Percentiles rank a stretch among this genome's conserved stretches.
phyloP scores from a whole-genome alignment of 2,888 invertebrate species.

The Eurois occulta region DNA sequence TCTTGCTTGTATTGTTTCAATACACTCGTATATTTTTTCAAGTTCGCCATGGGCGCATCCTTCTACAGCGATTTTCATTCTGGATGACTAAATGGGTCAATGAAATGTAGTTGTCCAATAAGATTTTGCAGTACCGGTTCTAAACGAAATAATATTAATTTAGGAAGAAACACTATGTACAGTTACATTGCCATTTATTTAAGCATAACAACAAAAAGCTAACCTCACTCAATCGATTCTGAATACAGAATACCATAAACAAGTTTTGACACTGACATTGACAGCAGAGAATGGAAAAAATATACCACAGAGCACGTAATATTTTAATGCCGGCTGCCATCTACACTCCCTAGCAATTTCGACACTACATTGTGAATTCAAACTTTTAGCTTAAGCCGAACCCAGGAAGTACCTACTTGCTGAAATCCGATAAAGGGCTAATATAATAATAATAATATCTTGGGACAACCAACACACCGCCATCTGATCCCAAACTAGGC shows the following conservation, averaged over 20 bases:
- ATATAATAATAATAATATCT: too few species aligned
- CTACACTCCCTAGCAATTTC: not conserved
- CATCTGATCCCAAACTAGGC: too few species aligned
- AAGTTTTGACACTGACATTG: slow-evolving; percentile 21
- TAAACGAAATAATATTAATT: not conserved
- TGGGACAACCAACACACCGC: too few species aligned
- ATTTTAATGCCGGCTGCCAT: not conserved
- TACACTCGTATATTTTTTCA: slow-evolving; percentile 97
- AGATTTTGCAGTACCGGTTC: not conserved
- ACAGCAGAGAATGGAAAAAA: not conserved
- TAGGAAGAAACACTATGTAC: not conserved
- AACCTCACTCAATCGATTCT: slow-evolving; percentile 26
- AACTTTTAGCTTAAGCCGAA: too few species aligned
- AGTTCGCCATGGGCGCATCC: slow-evolving; percentile 99
- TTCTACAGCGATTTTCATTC: slow-evolving; percentile 98
- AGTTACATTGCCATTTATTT: not conserved
- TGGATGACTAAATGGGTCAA: not conserved
- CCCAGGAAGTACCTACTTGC: too few species aligned
- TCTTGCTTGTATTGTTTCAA: slow-evolving; percentile 93
- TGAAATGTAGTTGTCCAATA: slow-evolving; percentile 3
- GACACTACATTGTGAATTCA: not conserved
- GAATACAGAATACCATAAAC: slow-evolving; percentile 3
- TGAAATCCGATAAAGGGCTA: not conserved
- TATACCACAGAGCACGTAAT: not conserved
- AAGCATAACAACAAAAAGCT: slow-evolving; percentile 24